phyloP scores from a whole-genome alignment of 2,888 invertebrate species.

The Cecidostiba fungosa region DNA sequence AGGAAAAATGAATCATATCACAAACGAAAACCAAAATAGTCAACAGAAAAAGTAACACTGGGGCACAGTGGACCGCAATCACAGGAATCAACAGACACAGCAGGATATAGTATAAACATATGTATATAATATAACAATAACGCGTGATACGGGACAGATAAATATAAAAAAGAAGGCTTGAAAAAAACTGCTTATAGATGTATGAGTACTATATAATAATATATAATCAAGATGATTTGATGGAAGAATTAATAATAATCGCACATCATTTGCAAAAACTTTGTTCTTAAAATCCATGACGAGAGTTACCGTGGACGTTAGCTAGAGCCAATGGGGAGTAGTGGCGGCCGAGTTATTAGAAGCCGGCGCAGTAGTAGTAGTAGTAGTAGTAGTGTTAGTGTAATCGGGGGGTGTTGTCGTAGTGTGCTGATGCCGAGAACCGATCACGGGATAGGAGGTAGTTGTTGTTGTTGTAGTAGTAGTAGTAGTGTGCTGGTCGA shows the following conservation, averaged over 20 bases:
- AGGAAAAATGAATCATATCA: background rate
- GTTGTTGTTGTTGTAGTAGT: constrained; percentile 50
- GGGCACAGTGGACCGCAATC: background rate
- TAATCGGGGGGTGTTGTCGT: constrained; percentile 79
- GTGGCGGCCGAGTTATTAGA: constrained; percentile 72
- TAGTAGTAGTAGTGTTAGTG: constrained; percentile 78
- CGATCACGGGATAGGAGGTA: constrained; percentile 76
- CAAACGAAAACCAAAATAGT: background rate
- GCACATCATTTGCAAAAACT: background rate
- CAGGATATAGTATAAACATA: background rate
- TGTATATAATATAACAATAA: background rate
- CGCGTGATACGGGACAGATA: background rate
- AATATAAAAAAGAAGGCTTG: background rate
- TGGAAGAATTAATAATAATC: background rate
- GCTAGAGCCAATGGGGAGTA: constrained; percentile 80
- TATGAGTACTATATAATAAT: background rate
- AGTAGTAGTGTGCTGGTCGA: constrained; percentile 76
- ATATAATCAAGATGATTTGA: background rate
- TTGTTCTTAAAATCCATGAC: constrained; percentile 77
- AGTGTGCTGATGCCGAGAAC: constrained; percentile 78
- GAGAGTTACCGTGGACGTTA: constrained; percentile 79
- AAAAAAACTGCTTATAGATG: background rate
- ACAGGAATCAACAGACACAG: background rate
- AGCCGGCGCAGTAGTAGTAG: constrained; percentile 55
- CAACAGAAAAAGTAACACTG: background rate